These are phyloP conservation scores for Eupeodes latifasciatus DNA, from an alignment of 2,888 invertebrate species.

Conservation along the genomic window DNA sequence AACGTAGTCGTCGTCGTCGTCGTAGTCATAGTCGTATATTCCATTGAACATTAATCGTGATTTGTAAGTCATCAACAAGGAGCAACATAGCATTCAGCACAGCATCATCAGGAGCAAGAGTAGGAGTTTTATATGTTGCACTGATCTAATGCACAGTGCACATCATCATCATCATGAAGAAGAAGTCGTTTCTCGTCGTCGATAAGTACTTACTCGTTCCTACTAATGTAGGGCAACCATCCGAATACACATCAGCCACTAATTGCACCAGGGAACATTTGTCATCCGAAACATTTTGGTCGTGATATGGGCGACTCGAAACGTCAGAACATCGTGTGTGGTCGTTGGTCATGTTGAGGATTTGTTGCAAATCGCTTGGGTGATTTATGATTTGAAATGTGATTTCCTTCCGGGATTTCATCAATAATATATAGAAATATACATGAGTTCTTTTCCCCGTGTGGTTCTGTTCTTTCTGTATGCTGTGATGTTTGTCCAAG, in stretches of 20 bases:
- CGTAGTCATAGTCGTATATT: slow-evolving; percentile 16
- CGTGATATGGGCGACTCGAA: slow-evolving; percentile 62
- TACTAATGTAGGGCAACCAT: slow-evolving; percentile 65
- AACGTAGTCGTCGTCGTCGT: background rate
- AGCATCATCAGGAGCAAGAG: slow-evolving; percentile 4
- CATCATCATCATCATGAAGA: background rate
- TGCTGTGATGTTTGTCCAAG: slow-evolving; percentile 23
- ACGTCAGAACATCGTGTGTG: slow-evolving; percentile 67
- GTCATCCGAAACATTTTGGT: slow-evolving; percentile 70
- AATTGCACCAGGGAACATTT: slow-evolving; percentile 73
- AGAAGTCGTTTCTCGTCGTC: slow-evolving; percentile 38
- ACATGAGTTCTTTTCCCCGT: background rate
- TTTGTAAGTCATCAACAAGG: slow-evolving; percentile 47
- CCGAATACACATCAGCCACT: slow-evolving; percentile 60
- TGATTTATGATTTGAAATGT: slow-evolving; percentile 66
- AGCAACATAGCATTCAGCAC: slow-evolving; percentile 12
- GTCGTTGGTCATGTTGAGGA: slow-evolving; percentile 33
- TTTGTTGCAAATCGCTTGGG: slow-evolving; percentile 64
- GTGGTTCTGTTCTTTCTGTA: no score
- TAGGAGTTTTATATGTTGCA: slow-evolving; percentile 2
- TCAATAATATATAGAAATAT: background rate
- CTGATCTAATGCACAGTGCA: background rate
- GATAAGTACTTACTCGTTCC: slow-evolving; percentile 55
- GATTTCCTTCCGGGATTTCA: slow-evolving; percentile 70
- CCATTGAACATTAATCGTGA: slow-evolving; percentile 64